Evolutionary conservation across 2,888 invertebrate genomes (phyloP), one percentile per base, ranked within the genome.

Genomic region (Mesochorus sp.): DNA sequence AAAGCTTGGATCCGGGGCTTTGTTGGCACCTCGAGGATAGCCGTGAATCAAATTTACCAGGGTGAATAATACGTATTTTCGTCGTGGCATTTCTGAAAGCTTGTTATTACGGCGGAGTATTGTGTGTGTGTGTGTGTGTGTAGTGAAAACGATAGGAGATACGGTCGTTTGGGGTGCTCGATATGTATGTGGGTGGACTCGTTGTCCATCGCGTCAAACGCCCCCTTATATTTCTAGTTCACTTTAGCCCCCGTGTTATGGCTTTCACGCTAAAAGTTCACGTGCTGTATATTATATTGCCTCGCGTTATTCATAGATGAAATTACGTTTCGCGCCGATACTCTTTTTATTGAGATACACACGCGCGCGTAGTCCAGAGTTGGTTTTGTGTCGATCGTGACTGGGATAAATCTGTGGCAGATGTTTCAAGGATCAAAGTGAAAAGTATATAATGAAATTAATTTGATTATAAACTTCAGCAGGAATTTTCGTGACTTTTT

Each of bases 41-140:
- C 28, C 31, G 31, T 67, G n/a, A 17, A 28, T 8, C 47, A 47
- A 47, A 47, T n/a, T 24, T 47, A 19, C 21, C 26, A 21, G 17
- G 39, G 12, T 12, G n/a, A 2, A n/a, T 8, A 51, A 42, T 39
- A 67, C 31, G 21, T 67, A 53, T 53, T 67, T 53, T 67, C 66
- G 14, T 42, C n/a, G 21, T 26, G n/a, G 21, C 49, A 37, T 67
- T 17, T 39, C 59, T 49, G 44, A 61, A 59, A 76, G 71, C 71
- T 66, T 71, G 76, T 71, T 55, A 76, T 71, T 66, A 61, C 71
- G 44, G 66, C 31, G 59, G 66, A 26, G 17, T 47, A 39, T 67
- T 67, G 47, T 44, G n/a, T n/a, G n/a, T n/a, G n/a, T n/a, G n/a
- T n/a, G n/a, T n/a, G n/a, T n/a, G n/a, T n/a, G n/a, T n/a, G 61